phyloP scores from a whole-genome alignment of 2,797 vertebrate species.

The Semotilus atromaculatus region DNA sequence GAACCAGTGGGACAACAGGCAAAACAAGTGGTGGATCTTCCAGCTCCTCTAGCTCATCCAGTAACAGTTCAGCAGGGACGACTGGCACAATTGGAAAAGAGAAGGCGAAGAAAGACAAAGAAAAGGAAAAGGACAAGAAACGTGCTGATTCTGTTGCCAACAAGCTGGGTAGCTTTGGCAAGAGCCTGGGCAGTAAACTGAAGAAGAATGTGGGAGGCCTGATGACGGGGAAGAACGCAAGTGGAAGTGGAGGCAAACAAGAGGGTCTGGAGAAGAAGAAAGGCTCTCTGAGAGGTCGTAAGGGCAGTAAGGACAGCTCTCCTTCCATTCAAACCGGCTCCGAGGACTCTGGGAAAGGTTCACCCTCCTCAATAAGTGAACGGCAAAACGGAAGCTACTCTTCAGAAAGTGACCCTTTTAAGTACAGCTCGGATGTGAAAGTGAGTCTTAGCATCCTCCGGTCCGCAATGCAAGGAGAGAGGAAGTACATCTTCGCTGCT shows the following conservation, averaged over 20 bases:
- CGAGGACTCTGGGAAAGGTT: slow-evolving; percentile 80
- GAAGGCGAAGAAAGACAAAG: slow-evolving; percentile 72
- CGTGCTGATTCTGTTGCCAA: slow-evolving; percentile 94
- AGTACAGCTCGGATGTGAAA: slow-evolving; percentile 90
- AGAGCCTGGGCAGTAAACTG: slow-evolving; percentile 93
- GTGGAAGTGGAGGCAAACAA: slow-evolving; percentile 67
- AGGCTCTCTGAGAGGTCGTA: slow-evolving; percentile 83
- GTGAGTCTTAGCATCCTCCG: slow-evolving; percentile 90
- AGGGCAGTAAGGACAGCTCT: slow-evolving; percentile 87
- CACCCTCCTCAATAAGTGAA: slow-evolving; percentile 68
- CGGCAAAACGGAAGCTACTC: slow-evolving; percentile 75
- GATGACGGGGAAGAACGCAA: slow-evolving; percentile 86
- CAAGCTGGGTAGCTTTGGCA: slow-evolving; percentile 96
- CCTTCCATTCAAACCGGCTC: slow-evolving; percentile 73
- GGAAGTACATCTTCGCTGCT: slow-evolving; percentile 89
- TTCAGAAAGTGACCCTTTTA: slow-evolving; percentile 76
- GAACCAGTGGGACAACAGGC: slow-evolving; percentile 61
- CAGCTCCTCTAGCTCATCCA: slow-evolving; percentile 78
- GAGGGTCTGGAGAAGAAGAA: slow-evolving; percentile 89
- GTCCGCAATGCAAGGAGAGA: slow-evolving; percentile 91
- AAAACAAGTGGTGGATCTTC: slow-evolving; percentile 73
- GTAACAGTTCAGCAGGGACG: slow-evolving; percentile 67
- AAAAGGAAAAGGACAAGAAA: slow-evolving; percentile 89
- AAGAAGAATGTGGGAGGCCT: slow-evolving; percentile 96
- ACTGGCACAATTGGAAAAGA: slow-evolving; percentile 69